phyloP scores from a whole-genome alignment of 1,140 invertebrate species.

The Drosophila sp. region DNA sequence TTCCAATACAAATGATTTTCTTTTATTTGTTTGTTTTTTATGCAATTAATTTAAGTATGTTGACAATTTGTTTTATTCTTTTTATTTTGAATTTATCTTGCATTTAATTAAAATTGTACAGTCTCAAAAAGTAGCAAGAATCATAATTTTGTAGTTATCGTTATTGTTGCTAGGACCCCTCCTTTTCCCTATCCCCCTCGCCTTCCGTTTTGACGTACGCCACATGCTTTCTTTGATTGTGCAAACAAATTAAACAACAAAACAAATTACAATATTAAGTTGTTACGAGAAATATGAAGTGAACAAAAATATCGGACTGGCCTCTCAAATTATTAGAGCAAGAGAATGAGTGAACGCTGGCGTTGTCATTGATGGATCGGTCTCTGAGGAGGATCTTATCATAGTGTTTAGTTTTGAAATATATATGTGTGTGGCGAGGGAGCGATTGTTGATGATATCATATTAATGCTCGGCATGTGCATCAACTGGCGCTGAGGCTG shows the following conservation, averaged over 20 bases:
- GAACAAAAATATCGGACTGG: constrained; percentile 13
- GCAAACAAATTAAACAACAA: constrained; percentile 58
- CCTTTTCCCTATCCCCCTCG: constrained; percentile 9
- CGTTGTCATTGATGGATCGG: neutral
- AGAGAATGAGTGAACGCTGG: no score
- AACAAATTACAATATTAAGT: constrained; percentile 63
- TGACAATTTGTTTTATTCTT: constrained; percentile 58
- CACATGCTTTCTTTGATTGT: constrained; percentile 4
- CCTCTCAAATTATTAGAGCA: constrained; percentile 7
- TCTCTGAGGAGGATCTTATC: constrained; percentile 3
- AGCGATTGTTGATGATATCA: no score
- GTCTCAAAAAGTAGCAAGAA: constrained; percentile 80
- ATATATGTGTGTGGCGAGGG: no score
- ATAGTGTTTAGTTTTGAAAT: neutral
- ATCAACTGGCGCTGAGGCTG: constrained; percentile 69
- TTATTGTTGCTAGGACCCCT: constrained; percentile 35
- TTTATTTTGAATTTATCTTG: constrained; percentile 65
- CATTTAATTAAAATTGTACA: constrained; percentile 76
- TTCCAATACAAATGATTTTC: constrained; percentile 50
- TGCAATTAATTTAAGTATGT: constrained; percentile 71
- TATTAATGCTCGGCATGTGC: constrained; percentile 61
- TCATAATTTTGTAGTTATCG: constrained; percentile 57
- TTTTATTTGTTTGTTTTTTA: constrained; percentile 61
- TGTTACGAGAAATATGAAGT: constrained; percentile 23
- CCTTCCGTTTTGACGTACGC: constrained; percentile 4